phyloP scores from a whole-genome alignment of 1,140 invertebrate genomes.

The Cataglyphis hispanica region DNA sequence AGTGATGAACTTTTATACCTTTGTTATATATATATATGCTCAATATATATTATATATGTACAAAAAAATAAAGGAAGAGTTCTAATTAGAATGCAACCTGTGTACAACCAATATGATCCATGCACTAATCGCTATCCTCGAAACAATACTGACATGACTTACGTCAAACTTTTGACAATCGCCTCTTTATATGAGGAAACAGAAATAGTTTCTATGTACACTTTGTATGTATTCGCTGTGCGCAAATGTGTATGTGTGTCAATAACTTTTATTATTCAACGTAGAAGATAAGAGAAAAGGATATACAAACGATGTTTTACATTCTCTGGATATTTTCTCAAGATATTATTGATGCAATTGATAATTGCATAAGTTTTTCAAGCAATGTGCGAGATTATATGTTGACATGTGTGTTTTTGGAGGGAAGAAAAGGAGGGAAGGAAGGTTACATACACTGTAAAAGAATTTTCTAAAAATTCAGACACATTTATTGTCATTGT shows the following conservation, averaged over 20 bases:
- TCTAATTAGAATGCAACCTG: background rate
- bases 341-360: too few species aligned
- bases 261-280: too few species aligned
- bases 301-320: too few species aligned
- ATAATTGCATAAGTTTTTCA: too few species aligned
- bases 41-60: conserved; percentile 43
- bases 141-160: conserved; percentile 75
- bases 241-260: background rate
- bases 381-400: too few species aligned
- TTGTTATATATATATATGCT: conserved; percentile 70
- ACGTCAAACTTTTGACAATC: conserved; percentile 75
- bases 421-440: too few species aligned
- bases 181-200: conserved; percentile 38
- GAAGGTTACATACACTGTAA: too few species aligned
- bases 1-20: conserved; percentile 73
- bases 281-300: background rate
- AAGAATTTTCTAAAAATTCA: too few species aligned
- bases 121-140: conserved; percentile 62
- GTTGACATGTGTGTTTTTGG: too few species aligned
- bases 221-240: background rate
- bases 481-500: too few species aligned
- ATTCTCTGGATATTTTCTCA: too few species aligned
- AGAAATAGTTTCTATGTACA: background rate
- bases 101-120: conserved; percentile 58
- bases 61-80: conserved; percentile 28